phyloP scores from a whole-genome alignment of 2,797 vertebrate genomes.

The Clarias laeviceps region DNA sequence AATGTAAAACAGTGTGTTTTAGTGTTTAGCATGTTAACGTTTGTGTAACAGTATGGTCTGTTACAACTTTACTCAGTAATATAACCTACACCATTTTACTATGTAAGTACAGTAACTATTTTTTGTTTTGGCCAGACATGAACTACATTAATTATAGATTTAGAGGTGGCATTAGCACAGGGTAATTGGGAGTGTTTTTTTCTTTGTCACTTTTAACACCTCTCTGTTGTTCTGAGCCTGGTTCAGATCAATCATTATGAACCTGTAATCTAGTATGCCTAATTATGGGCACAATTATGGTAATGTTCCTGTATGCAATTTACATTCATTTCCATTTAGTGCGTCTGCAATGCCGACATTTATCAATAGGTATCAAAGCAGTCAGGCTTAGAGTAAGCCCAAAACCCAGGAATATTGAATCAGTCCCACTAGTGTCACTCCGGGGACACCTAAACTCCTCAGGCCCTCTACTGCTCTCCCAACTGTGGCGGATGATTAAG shows the following conservation, averaged over 20 bases:
- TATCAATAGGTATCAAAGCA: conserved; percentile 56
- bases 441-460: conserved; percentile 51
- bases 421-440: conserved; percentile 49
- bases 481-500: conserved; percentile 45
- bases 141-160: background rate
- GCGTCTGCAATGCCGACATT: conserved; percentile 54
- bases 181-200: conserved; percentile 9
- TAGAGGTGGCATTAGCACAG: background rate
- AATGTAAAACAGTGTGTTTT: background rate
- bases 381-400: conserved; percentile 48
- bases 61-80: background rate
- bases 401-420: conserved; percentile 51
- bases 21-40: background rate
- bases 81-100: background rate
- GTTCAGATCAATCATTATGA: conserved; percentile 61
- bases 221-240: conserved; percentile 22
- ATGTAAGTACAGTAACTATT: background rate
- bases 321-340: conserved; percentile 59
- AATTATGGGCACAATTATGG: conserved; percentile 61
- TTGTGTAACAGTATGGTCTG: background rate
- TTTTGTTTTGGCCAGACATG: background rate
- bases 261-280: conserved; percentile 57
- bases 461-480: conserved; percentile 48
- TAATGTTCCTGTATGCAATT: conserved; percentile 56
- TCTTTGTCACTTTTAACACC: conserved; percentile 4